Conservation (phyloP, 2,113 vertebrate genomes). For the Ceyx melanurus region DNA sequence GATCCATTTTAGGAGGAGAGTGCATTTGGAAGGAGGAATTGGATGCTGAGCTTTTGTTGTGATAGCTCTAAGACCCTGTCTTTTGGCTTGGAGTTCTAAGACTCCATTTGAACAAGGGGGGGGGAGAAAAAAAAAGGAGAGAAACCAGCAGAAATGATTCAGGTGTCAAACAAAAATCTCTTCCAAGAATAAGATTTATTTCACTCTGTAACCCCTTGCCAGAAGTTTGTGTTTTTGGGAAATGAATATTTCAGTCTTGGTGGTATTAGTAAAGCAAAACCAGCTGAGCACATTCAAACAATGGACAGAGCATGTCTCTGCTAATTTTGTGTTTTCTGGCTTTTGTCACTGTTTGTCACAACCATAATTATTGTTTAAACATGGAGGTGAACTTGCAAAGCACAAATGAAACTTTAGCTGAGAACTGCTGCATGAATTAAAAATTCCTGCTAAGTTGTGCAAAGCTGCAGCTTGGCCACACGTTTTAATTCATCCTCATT, state of each 20-base stretch:
- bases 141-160: constrained; percentile 63
- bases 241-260: constrained; percentile 61
- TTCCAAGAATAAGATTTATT: constrained; percentile 76
- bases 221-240: constrained; percentile 56
- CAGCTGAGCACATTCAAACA: constrained; percentile 65
- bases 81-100: constrained; percentile 51
- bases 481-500: background rate
- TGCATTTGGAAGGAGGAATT: constrained; percentile 45
- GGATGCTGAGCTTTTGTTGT: constrained; percentile 59
- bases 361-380: constrained; percentile 45
- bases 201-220: constrained; percentile 55
- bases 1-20: background rate
- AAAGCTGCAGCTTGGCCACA: background rate
- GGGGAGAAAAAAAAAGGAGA: background rate
- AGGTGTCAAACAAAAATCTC: constrained; percentile 67
- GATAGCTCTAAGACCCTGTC: constrained; percentile 35
- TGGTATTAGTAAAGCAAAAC: constrained; percentile 68
- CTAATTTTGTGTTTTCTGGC: constrained; percentile 62
- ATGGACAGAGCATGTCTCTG: constrained; percentile 30
- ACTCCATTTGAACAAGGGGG: constrained; percentile 33
- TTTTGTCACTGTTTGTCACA: constrained; percentile 43
- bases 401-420: constrained; percentile 28
- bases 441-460: background rate
- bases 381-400: constrained; percentile 37
- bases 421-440: background rate